Percentiles rank a stretch among this genome's conserved stretches.
Conservation (phyloP, 2,113 vertebrate genomes). For the Notechis scutatus region DNA sequence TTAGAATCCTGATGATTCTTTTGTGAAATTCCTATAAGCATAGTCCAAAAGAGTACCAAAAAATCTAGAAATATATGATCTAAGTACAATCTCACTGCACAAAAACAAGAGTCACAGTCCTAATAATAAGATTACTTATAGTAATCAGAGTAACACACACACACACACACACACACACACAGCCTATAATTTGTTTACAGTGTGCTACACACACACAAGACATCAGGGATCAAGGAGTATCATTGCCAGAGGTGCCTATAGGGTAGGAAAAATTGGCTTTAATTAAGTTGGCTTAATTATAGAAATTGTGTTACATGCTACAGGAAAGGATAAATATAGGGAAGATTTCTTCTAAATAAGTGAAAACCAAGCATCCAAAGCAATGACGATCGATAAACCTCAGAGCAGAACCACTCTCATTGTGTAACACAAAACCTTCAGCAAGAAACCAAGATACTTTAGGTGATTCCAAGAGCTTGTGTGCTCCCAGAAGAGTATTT, state of each 20-base stretch:
- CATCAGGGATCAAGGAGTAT: constrained; percentile 6
- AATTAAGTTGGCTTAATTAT: constrained; percentile 9
- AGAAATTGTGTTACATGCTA: background rate
- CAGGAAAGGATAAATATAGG: background rate
- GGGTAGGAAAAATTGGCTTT: background rate
- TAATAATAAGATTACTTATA: background rate
- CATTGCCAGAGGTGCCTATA: constrained; percentile 19
- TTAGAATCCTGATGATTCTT: background rate
- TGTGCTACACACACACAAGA: background rate
- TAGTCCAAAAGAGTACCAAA: background rate
- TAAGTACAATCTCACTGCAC: background rate
- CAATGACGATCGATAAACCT: background rate
- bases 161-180: background rate
- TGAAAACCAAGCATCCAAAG: background rate
- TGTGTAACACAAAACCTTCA: background rate
- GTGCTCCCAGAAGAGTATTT: background rate
- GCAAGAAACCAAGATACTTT: background rate
- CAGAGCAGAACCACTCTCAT: background rate
- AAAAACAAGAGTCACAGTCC: background rate
- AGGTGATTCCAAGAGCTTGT: background rate
- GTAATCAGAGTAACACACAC: background rate
- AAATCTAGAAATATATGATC: background rate
- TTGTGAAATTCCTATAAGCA: background rate
- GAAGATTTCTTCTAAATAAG: background rate
- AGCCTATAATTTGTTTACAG: constrained; percentile 1